phyloP scores from a whole-genome alignment of 2,113 vertebrate species.

The Sapajus apella region DNA sequence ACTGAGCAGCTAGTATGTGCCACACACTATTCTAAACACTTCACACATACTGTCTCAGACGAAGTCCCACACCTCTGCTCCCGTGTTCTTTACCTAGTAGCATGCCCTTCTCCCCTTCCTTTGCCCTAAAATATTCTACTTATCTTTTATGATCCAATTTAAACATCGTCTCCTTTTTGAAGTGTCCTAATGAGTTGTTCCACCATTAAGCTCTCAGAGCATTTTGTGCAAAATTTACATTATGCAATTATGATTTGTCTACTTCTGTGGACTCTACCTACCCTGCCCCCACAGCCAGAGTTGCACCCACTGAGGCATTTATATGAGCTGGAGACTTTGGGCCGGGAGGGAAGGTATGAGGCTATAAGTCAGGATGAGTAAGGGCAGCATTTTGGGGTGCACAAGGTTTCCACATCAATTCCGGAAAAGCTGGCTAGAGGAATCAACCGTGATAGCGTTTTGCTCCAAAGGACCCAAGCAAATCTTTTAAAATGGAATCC shows the following conservation, averaged over 20 bases:
- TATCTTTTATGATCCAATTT: not conserved
- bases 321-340: not conserved
- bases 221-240: not conserved
- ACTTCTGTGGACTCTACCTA: not conserved
- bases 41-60: not conserved
- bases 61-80: not conserved
- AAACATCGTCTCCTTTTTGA: not conserved
- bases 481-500: conserved; percentile 16
- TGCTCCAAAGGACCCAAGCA: not conserved
- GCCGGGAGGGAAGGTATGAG: not conserved
- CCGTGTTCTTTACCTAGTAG: not conserved
- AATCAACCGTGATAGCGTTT: not conserved
- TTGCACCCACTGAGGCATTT: not conserved
- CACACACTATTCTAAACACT: not conserved
- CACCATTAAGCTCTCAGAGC: not conserved
- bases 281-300: too few species aligned
- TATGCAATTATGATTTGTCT: not conserved
- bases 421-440: not conserved
- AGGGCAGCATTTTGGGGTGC: not conserved
- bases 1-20: not conserved
- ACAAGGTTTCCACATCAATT: not conserved
- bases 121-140: not conserved
- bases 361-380: not conserved
- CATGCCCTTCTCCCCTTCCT: not conserved
- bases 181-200: not conserved